Base-by-base conservation (phyloP, 2,113 vertebrate species). In the Podocnemis expansa region DNA sequence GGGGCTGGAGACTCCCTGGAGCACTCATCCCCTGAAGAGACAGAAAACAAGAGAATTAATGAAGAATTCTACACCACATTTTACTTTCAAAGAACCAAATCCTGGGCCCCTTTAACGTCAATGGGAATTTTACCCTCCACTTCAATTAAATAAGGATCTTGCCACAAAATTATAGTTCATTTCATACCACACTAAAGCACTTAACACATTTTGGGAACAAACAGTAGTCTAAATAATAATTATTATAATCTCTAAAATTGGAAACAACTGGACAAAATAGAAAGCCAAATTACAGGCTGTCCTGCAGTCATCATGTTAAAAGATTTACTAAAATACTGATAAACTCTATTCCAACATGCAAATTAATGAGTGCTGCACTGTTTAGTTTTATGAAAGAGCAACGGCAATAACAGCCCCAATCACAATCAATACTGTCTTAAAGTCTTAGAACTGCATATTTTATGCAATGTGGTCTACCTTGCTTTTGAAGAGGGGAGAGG, bases 21-120 rank as follows among this genome's bases (percentile, higher is more conserved):
- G 73, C 97, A 98, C 91, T 99, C 99, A 98, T 99, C 99, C 98
- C 98, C 99, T 99, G 97, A 2, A 25, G 67, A 87, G 78, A 95
- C 88, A 47, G 49, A 89, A 83, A 91, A 89, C 85, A 90, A 47
- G 16, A 31, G 83, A 51, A 47, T 94, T 19, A 92, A 73, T 54
- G 79, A 43, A 60, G 67, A 95, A 87, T 88, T 27, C 60, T 84
- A 73, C 56, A 25, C 78, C 73, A 49, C 45, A 49, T 54, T 89
- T 85, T 12, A 52, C 8, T 80, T 93, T 93, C 83, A 93, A 85
- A 81, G n/a, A 55, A 55, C 21, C 14, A 92, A 58, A 88, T 31
- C 82, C 67, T n/a, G n/a, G 78, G 70, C 24, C 76, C 24, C 47
- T 87, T 78, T 78, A 58, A 60, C 94, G 73, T 80, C 82, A 84